Base-by-base conservation (phyloP, 2,113 vertebrate genomes). In the Sinocyclocheilus anophthalmus region DNA sequence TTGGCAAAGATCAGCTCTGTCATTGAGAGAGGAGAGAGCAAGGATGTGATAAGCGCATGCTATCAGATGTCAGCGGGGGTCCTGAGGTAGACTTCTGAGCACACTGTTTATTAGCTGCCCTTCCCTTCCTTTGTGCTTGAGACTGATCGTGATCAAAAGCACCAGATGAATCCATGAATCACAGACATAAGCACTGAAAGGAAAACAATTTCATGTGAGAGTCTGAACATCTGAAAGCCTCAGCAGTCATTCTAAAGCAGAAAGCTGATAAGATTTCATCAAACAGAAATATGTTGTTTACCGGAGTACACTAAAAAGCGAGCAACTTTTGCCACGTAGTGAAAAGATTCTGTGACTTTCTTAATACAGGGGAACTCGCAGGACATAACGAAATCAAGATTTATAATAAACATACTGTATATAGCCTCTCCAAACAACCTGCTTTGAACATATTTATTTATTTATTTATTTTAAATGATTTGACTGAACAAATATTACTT, bases 91-190 rank as follows among this genome's bases (percentile, higher is more conserved):
- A 87, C 48, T 88, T 88, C 2, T 69, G 76, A 88, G 73, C 8
- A 63, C 33, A 37, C 73, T 77, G 73, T 89, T 88, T 91, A 87
- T 90, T 91, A 76, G 30, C 76, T 57, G 82, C 70, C 76, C 85
- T 86, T 84, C 81, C 73, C 82, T 78, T 75, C 61, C 81, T 88
- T 88, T 88, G 65, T 79, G 81, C 80, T 77, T 84, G 67, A 84
- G 83, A 87, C 85, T 57, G 84, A 89, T 90, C 76, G 2, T 87
- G 84, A 91, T 91, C 88, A 88, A 89, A 90, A 83, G 79, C 73
- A 20, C 8, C 14, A 57, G 83, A 88, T 84, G 86, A 87, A 87
- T 86, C 81, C 67, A 20, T 72, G 61, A 84, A 87, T 84, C 82
- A 81, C 61, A 76, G 73, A 79, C 79, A 37, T 16, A 26, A 24